Evolutionary conservation across 2,888 invertebrate species (phyloP).

Genomic region (Erynnis tages): DNA sequence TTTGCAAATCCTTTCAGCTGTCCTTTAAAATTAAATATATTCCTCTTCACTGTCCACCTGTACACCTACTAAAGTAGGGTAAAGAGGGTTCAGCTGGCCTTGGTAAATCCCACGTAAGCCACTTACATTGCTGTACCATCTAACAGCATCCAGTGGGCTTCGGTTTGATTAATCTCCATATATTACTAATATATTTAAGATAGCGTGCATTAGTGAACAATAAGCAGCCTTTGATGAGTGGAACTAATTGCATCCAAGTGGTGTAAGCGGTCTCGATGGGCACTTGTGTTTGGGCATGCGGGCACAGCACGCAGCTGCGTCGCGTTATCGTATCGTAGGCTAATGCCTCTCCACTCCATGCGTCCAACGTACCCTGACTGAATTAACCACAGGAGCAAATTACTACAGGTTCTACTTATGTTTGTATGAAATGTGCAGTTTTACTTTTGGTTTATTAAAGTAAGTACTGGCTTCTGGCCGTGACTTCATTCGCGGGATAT

Average conservation of each 20-base stretch:
- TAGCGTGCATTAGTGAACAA: conserved; percentile 17
- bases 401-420: conserved; percentile 5
- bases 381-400: conserved; percentile 11
- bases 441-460: too few relatives aligned
- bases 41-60: too few relatives aligned
- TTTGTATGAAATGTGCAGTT: too few relatives aligned
- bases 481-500: too few relatives aligned
- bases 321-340: conserved; percentile 17
- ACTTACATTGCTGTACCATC: not conserved
- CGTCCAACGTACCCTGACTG: not conserved
- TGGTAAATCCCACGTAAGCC: not conserved
- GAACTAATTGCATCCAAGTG: conserved; percentile 67
- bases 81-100: too few relatives aligned
- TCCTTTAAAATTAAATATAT: too few relatives aligned
- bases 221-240: conserved; percentile 40
- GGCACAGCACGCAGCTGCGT: conserved; percentile 55
- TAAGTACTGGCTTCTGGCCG: too few relatives aligned
- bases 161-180: not conserved
- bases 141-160: not conserved
- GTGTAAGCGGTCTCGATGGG: conserved; percentile 55
- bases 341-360: conserved; percentile 4
- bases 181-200: conserved; percentile 7
- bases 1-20: too few relatives aligned
- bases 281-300: conserved; percentile 40
- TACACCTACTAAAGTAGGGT: too few relatives aligned